phyloP scores from a whole-genome alignment of 2,113 vertebrate species.

The Galbula dea region DNA sequence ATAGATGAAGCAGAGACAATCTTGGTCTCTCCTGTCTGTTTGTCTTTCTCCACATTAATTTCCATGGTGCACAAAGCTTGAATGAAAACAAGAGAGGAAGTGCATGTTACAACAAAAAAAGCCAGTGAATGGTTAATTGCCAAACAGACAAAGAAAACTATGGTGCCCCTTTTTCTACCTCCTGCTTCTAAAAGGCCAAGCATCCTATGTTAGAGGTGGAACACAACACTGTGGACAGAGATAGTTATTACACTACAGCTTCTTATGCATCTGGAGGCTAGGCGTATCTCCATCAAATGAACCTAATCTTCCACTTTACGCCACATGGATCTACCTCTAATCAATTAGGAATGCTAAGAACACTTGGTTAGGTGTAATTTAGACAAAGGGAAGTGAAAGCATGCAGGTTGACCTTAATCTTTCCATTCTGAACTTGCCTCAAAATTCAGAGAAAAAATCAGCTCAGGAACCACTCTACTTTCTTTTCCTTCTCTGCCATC shows the following conservation, averaged over 20 bases:
- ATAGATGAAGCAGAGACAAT: conserved; percentile 89
- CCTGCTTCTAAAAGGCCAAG: conserved; percentile 58
- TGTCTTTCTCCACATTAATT: conserved; percentile 97
- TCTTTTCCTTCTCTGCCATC: background rate
- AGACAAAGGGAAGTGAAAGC: background rate
- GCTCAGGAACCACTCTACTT: background rate
- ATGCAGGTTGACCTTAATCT: background rate
- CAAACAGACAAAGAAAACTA: conserved; percentile 80
- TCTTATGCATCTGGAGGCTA: background rate
- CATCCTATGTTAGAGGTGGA: conserved; percentile 56
- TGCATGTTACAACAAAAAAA: conserved; percentile 88
- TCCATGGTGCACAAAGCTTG: conserved; percentile 98
- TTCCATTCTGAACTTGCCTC: background rate
- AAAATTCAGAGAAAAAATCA: background rate
- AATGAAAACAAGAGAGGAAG: conserved; percentile 86
- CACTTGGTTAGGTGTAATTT: conserved; percentile 6
- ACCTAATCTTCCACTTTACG: background rate
- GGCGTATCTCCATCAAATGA: background rate
- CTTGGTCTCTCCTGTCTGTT: conserved; percentile 90
- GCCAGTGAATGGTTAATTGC: conserved; percentile 87
- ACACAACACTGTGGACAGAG: background rate
- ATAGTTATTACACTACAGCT: background rate
- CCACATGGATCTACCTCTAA: background rate
- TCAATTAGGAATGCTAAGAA: background rate
- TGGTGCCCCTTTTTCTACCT: conserved; percentile 43